Percentiles rank a stretch among this genome's conserved stretches.
phyloP scores from a whole-genome alignment of 2,888 invertebrate species.

The Biston stratarius region DNA sequence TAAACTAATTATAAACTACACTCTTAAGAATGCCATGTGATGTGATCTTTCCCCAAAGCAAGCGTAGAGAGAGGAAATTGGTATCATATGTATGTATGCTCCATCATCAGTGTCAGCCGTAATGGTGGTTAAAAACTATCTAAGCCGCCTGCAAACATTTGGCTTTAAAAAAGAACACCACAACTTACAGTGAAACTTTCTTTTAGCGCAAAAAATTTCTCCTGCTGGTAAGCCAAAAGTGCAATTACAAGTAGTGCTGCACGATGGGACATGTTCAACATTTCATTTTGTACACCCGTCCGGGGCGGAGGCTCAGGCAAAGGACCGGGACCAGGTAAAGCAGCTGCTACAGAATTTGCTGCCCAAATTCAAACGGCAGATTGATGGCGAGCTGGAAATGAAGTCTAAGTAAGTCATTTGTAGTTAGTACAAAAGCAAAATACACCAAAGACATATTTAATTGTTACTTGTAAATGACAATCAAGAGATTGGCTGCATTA shows the following conservation, averaged over 20 bases:
- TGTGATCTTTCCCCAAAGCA: no score
- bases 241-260: conserved; percentile 98
- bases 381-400: conserved; percentile 95
- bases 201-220: conserved; percentile 97
- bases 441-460: not conserved
- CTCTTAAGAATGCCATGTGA: no score
- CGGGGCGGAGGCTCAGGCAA: conserved; percentile 93
- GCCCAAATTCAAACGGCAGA: conserved; percentile 97
- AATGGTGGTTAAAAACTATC: not conserved
- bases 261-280: conserved; percentile 97
- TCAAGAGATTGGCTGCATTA: no score
- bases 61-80: no score
- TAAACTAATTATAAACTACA: no score
- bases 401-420: conserved; percentile 88
- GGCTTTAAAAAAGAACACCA: not conserved
- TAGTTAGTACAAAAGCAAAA: no score
- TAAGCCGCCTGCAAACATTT: not conserved
- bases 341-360: conserved; percentile 95
- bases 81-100: no score
- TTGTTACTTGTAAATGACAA: no score
- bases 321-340: conserved; percentile 97
- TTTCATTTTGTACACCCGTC: conserved; percentile 98
- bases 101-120: not conserved
- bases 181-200: not conserved
- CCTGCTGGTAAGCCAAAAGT: conserved; percentile 99